Percentiles rank a stretch among this genome's conserved stretches.
phyloP scores from a whole-genome alignment of 23 tunicate genomes.

The Halocynthia aurantium region DNA sequence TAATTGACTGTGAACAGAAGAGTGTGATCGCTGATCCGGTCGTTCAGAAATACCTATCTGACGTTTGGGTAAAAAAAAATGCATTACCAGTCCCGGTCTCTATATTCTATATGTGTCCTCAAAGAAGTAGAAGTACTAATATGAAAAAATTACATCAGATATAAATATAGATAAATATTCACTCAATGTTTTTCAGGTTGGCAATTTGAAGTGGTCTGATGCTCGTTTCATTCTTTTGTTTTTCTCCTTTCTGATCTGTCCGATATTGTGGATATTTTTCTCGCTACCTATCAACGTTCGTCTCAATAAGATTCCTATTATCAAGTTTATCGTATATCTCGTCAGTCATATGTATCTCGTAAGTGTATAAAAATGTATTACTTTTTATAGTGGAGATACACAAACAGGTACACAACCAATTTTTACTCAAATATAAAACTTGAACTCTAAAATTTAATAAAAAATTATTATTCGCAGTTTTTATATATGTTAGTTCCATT shows the following conservation, averaged over 20 bases:
- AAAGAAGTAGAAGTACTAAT: too few species aligned
- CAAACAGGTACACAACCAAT: background rate
- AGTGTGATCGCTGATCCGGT: slow-evolving; percentile 82
- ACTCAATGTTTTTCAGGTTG: slow-evolving; percentile 36
- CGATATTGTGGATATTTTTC: slow-evolving; percentile 67
- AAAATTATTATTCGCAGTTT: too few species aligned
- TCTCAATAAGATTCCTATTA: slow-evolving; percentile 68
- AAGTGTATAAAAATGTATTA: slow-evolving; percentile 11
- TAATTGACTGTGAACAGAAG: slow-evolving; percentile 90
- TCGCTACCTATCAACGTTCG: slow-evolving; percentile 57
- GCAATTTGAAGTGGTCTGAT: slow-evolving; percentile 41
- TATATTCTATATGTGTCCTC: too few species aligned
- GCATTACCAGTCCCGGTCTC: background rate
- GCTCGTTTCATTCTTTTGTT: slow-evolving; percentile 36
- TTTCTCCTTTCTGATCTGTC: slow-evolving; percentile 48
- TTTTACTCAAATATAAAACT: too few species aligned
- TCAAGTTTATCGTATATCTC: slow-evolving; percentile 80
- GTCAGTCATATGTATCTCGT: slow-evolving; percentile 91
- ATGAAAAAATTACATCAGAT: too few species aligned
- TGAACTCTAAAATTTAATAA: too few species aligned
- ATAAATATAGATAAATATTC: background rate
- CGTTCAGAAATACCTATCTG: slow-evolving; percentile 84
- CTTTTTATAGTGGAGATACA: background rate
- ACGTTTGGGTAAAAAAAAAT: slow-evolving; percentile 59
- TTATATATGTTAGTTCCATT: too few species aligned